These are phyloP conservation scores for Macrostomum lignano DNA, from an alignment of 1,140 invertebrate genomes.

Conservation along the genomic window DNA sequence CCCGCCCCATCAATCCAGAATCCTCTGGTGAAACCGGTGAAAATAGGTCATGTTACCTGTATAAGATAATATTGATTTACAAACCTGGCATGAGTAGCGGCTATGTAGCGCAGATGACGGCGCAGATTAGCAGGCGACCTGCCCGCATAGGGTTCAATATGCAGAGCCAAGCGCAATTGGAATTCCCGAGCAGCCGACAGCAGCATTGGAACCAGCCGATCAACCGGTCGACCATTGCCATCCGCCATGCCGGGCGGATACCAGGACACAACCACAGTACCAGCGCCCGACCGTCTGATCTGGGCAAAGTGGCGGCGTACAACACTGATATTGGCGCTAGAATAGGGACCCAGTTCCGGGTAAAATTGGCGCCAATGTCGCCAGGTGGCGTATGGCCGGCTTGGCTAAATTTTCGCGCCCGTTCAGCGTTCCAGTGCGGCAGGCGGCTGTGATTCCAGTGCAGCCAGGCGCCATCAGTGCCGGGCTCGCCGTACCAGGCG, in stretches of 20 bases:
- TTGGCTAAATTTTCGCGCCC: conserved; percentile 13
- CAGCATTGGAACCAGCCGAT: conserved; percentile 16
- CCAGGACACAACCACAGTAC: conserved; percentile 26
- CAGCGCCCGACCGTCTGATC: conserved; percentile 18
- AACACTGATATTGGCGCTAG: conserved; percentile 20
- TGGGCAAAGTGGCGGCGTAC: conserved; percentile 26
- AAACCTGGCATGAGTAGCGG: too few relatives aligned
- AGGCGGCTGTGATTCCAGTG: conserved; percentile 30
- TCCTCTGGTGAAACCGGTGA: too few relatives aligned
- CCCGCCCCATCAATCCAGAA: too few relatives aligned
- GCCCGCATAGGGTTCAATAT: too few relatives aligned
- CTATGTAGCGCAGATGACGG: too few relatives aligned
- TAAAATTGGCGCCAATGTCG: conserved; percentile 30
- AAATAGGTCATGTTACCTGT: too few relatives aligned
- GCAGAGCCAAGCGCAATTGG: too few relatives aligned
- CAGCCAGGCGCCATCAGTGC: conserved; percentile 21
- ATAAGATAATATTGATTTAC: too few relatives aligned
- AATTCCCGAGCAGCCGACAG: conserved; percentile 20
- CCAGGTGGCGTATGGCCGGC: conserved; percentile 24
- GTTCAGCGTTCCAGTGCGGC: conserved; percentile 23
- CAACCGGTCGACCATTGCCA: conserved; percentile 16
- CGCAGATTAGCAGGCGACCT: too few relatives aligned
- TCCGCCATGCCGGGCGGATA: conserved; percentile 21
- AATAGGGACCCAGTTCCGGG: conserved; percentile 28
- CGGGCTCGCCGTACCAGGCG: conserved; percentile 29